phyloP scores from a whole-genome alignment of 1,140 invertebrate genomes.

The Micrasema longulum region DNA sequence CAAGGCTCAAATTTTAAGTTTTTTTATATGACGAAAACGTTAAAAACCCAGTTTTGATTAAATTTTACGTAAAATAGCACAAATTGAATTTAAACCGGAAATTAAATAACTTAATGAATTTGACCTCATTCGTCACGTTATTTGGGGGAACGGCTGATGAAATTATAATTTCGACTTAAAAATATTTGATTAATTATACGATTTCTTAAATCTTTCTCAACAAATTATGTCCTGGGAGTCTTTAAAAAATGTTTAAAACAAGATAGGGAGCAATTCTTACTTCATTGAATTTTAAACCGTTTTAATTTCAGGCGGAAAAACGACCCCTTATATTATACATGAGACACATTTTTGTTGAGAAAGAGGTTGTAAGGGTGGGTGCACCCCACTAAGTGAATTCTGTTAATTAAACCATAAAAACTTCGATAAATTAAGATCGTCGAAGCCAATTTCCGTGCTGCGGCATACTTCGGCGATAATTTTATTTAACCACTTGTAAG shows the following conservation, averaged over 20 bases:
- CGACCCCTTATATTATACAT: conserved; percentile 15
- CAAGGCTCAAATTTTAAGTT: too few species aligned
- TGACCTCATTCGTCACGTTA: neutral
- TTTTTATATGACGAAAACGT: too few species aligned
- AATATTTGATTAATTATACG: neutral
- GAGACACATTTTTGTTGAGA: conserved; percentile 40
- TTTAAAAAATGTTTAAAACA: neutral
- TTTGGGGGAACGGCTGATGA: neutral
- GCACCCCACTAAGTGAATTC: conserved; percentile 67
- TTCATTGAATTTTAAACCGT: conserved; percentile 26
- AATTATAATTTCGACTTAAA: too few species aligned
- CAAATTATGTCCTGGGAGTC: neutral
- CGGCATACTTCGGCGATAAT: conserved; percentile 51
- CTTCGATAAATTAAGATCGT: conserved; percentile 70
- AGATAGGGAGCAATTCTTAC: neutral
- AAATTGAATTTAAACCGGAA: too few species aligned
- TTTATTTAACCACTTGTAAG: conserved; percentile 52
- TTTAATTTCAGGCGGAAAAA: conserved; percentile 38
- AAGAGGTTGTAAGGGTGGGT: conserved; percentile 22
- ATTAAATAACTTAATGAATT: neutral
- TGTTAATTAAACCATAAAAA: conserved; percentile 72
- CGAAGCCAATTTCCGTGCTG: conserved; percentile 64
- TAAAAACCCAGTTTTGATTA: too few species aligned
- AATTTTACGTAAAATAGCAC: too few species aligned
- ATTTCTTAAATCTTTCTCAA: neutral